A percentile compares a stretch with the other conserved stretches of the same genome.
phyloP scores from a whole-genome alignment of 1,140 invertebrate genomes.

The Platyscapa corneri region DNA sequence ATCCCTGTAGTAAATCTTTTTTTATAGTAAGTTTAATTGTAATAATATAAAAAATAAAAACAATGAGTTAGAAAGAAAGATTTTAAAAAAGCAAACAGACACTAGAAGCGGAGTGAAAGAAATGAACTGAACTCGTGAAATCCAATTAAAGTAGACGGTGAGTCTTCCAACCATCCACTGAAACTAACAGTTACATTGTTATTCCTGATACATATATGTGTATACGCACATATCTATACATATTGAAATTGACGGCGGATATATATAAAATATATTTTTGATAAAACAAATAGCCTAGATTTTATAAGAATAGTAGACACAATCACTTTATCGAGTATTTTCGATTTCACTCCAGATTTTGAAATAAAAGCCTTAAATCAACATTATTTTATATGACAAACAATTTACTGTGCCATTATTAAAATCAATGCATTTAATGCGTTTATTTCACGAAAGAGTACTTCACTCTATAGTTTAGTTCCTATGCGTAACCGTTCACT shows the following conservation, averaged over 20 bases:
- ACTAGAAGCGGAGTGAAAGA: neutral
- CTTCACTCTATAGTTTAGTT: too few relatives aligned
- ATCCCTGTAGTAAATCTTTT: too few relatives aligned
- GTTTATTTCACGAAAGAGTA: too few relatives aligned
- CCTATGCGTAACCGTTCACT: too few relatives aligned
- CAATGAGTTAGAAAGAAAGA: neutral
- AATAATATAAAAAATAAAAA: neutral
- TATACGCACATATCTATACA: neutral
- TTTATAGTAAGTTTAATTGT: neutral
- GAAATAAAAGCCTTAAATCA: too few relatives aligned
- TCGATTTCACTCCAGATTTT: too few relatives aligned
- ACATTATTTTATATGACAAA: too few relatives aligned
- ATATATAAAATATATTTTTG: neutral
- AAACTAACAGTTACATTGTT: neutral
- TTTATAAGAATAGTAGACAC: too few relatives aligned
- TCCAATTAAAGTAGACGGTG: constrained; percentile 41
- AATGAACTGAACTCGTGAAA: constrained; percentile 43
- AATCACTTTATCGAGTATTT: too few relatives aligned
- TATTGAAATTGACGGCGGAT: neutral
- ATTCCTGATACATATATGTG: neutral
- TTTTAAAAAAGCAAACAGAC: neutral
- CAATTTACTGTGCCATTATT: too few relatives aligned
- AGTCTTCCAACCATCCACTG: constrained; percentile 16
- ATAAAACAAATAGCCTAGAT: neutral
- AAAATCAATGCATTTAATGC: too few relatives aligned